Percentiles rank a stretch among this genome's conserved stretches.
These are phyloP conservation scores for Phyllostomus discolor DNA, from an alignment of 2,113 vertebrate genomes.

Conservation along the genomic window DNA sequence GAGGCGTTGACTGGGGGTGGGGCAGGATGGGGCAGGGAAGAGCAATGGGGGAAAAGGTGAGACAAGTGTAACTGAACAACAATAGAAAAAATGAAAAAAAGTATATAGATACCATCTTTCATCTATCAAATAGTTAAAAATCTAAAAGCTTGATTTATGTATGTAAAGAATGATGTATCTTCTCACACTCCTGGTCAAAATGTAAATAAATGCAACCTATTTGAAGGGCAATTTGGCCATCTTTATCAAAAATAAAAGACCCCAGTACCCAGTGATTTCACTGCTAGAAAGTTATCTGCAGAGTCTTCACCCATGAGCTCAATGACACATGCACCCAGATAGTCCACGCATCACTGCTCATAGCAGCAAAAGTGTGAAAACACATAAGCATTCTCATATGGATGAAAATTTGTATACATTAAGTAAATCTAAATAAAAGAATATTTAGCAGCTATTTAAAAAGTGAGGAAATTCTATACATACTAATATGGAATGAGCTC, in stretches of 20 bases:
- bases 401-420: neutral
- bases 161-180: neutral
- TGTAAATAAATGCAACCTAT: neutral
- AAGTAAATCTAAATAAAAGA: neutral
- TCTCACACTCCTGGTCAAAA: neutral
- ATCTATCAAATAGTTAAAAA: neutral
- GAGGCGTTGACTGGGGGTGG: too few species aligned
- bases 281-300: neutral
- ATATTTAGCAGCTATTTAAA: neutral
- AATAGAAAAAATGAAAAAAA: neutral
- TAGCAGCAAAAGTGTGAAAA: neutral
- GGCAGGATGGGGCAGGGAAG: too few species aligned
- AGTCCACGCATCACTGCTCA: neutral
- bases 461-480: neutral
- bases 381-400: neutral
- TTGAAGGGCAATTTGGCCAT: neutral
- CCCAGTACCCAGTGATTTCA: neutral
- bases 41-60: too few species aligned
- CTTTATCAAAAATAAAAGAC: neutral
- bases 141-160: neutral
- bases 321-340: neutral
- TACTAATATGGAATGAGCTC: neutral
- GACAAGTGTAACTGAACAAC: too few species aligned
- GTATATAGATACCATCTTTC: neutral
- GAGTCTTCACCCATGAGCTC: neutral